Evolutionary conservation across 2,113 vertebrate genomes (phyloP), one percentile per base, ranked within the genome.

Genomic region (Manacus vitellinus): DNA sequence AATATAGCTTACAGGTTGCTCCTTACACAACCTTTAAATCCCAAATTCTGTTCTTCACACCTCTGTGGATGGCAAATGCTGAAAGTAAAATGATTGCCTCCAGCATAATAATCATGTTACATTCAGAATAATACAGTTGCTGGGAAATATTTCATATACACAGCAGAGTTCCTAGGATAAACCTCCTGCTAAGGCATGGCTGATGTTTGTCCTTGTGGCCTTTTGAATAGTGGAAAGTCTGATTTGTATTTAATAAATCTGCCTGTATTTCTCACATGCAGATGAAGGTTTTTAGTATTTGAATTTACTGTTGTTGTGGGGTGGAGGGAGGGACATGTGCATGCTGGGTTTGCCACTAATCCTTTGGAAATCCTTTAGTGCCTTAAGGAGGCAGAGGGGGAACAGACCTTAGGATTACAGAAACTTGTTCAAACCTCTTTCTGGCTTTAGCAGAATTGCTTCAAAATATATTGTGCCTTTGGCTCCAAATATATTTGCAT

Each of bases 341-440:
- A 59, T 75, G 49, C 58, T 93, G 81, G 72, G 71, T 80, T 86
- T 95, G 83, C 66, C 58, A 88, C 66, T 82, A 91, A 95, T 94
- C 86, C 84, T 96, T 91, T 78, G 82, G 95, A 95, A 96, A 96
- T 95, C 95, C 94, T 97, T 96, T 90, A 94, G 97, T 95, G 96
- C 96, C 96, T 97, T 97, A 96, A 90, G 70, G 93, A 97, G 96
- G 92, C 82, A 92, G 74, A 96, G 79, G 63, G 89, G 61, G 44
- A 84, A 66, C 79, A 88, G 78, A 77, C 62, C 37, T 71, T 88
- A 78, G 89, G 90, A 79, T 95, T 91, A 95, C 41, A 83, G 43
- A 85, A 85, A 81, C 54, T 76, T 95, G 41, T 67, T 94, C 88
- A 83, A 92, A 94, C 31, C 46, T 95, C 85, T 96, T 96, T 84